phyloP scores from a whole-genome alignment of 2,113 vertebrate genomes.

The Brienomyrus brachyistius region DNA sequence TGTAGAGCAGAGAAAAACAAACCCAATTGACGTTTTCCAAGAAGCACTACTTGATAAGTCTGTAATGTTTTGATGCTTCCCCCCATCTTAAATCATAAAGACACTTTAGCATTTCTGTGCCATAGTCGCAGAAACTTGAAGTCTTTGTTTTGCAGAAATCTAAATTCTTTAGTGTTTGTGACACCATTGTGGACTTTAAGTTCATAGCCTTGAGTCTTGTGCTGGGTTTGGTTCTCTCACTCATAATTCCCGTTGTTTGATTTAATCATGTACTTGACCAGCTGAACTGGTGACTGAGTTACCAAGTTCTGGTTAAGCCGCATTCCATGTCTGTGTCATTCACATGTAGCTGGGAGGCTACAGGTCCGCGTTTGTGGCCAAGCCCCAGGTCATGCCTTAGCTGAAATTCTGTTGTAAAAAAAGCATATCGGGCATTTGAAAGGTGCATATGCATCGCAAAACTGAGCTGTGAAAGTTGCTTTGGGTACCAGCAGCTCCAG shows the following conservation, averaged over 20 bases:
- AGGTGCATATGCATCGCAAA: neutral
- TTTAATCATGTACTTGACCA: neutral
- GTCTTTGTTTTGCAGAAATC: neutral
- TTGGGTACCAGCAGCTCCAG: neutral
- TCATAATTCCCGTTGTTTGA: neutral
- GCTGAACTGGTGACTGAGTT: neutral
- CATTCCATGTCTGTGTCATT: neutral
- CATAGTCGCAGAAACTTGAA: no score
- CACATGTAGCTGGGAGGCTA: neutral
- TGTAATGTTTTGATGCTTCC: no score
- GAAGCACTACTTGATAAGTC: no score
- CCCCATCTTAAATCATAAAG: no score
- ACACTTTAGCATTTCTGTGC: no score
- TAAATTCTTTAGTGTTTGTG: neutral
- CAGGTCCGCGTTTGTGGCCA: neutral
- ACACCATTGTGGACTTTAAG: neutral
- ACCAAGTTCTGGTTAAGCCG: neutral
- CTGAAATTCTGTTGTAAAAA: neutral
- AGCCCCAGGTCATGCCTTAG: neutral
- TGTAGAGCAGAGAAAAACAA: neutral
- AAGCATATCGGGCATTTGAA: neutral
- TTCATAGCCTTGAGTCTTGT: neutral
- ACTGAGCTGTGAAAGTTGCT: neutral
- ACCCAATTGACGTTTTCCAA: neutral
- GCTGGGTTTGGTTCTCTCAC: neutral